Base-by-base conservation (phyloP, 2,888 invertebrate species). In the Lochmaea capreae region DNA sequence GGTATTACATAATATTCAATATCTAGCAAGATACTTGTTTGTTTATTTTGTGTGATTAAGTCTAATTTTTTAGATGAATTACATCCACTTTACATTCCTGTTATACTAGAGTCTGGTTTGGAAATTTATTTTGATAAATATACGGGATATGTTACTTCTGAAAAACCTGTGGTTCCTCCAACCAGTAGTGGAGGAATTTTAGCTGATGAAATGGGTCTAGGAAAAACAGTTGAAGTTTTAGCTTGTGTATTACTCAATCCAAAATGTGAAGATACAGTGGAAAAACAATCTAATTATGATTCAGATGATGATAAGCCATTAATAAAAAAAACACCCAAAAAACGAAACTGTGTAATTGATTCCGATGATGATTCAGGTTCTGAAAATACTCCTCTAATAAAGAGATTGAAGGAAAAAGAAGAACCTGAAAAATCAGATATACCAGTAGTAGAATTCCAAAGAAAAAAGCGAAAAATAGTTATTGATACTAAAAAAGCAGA, bases 171-270 rank as follows among this genome's bases (percentile, higher is more conserved):
- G 3, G 78, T 84, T 3, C 12, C 73, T n/a, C 58, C 67, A 3
- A 67, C 74, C 11, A 78, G 76, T 73, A 89, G 88, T 1, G 93
- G 94, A 14, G 94, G 94, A 1, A 93, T 95, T 76, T 86, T 95
- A 63, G 94, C 93, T 2, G 94, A 95, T 85, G 94, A 94, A 87
- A 94, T 94, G 94, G 94, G 95, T 0, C 87, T 95, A 33, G 95
- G 95, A 0, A 95, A 95, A 88, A 95, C 94, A 0, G 92, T 95
- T 0, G 94, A 95, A 86, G 90, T 94, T 12, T 83, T 95, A 49
- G 90, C 92, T 2, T 89, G 92, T 71, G 89, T 94, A 78, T 84
- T 94, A 67, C 84, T 88, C 3, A 89, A 93, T 84, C 89, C 86
- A 2, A 82, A 86, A 72, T 1, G 52, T 43, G 11, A 52, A 10